Evolutionary conservation across 2,113 vertebrate genomes (phyloP).

Genomic region (Pygoscelis adeliae): DNA sequence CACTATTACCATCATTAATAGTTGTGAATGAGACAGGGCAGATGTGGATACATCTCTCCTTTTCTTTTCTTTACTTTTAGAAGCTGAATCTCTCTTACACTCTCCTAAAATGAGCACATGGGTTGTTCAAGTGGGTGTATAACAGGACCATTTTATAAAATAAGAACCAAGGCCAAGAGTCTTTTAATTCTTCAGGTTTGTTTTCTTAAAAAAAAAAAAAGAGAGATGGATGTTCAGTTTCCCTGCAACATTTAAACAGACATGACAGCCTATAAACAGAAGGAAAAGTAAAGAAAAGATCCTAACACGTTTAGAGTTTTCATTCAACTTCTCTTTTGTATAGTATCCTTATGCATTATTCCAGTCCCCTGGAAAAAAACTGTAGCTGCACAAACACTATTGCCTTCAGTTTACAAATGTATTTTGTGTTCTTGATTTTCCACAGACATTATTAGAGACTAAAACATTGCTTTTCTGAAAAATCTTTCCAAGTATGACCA

Average conservation of each 20-base stretch:
- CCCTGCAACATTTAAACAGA: not conserved
- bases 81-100: not conserved
- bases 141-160: not conserved
- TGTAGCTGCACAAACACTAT: not conserved
- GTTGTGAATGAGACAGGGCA: conserved; percentile 58
- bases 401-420: not conserved
- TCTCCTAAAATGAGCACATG: not conserved
- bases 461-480: not conserved
- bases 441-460: not conserved
- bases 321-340: not conserved
- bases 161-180: not conserved
- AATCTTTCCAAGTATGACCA: not conserved
- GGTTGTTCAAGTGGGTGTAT: not conserved
- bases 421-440: not conserved
- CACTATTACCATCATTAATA: conserved; percentile 60
- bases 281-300: not conserved
- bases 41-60: conserved; percentile 23
- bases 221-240: not conserved
- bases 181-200: not conserved
- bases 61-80: not conserved
- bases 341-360: not conserved
- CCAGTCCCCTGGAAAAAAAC: not conserved
- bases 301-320: not conserved
- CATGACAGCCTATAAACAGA: not conserved
- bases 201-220: not conserved